Conservation (phyloP, 2,888 invertebrate genomes). For the Amorpha juglandis region DNA sequence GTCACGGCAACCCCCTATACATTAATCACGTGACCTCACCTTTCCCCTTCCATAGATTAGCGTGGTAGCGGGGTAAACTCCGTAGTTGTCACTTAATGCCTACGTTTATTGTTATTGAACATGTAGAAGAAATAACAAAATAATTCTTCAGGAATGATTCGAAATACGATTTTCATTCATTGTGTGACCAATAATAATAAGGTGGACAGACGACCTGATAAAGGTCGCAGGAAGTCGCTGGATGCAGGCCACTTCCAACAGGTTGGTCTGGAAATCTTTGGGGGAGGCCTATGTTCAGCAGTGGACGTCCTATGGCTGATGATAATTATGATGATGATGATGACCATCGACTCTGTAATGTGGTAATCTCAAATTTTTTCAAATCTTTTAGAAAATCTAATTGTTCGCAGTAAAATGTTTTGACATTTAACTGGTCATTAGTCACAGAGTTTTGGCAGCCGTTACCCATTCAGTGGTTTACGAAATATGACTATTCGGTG, state of each 20-base stretch:
- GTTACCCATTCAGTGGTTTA: not conserved
- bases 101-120: not conserved
- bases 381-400: too few relatives aligned
- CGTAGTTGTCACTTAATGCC: not conserved
- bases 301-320: too few relatives aligned
- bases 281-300: too few relatives aligned
- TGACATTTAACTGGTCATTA: not conserved
- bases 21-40: slow-evolving; percentile 81
- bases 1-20: slow-evolving; percentile 63
- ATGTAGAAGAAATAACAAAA: not conserved
- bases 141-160: not conserved
- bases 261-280: too few relatives aligned
- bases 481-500: not conserved
- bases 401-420: not conserved
- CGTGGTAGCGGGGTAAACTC: not conserved
- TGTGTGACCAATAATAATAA: too few relatives aligned
- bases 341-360: too few relatives aligned
- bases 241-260: too few relatives aligned
- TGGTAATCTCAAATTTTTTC: too few relatives aligned
- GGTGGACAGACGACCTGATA: too few relatives aligned
- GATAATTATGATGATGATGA: too few relatives aligned
- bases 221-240: too few relatives aligned
- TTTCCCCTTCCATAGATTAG: slow-evolving; percentile 55
- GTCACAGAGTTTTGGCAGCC: not conserved
- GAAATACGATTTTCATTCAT: not conserved